Base-by-base conservation (phyloP, 2,113 vertebrate species). In the Saguinus imperator region DNA sequence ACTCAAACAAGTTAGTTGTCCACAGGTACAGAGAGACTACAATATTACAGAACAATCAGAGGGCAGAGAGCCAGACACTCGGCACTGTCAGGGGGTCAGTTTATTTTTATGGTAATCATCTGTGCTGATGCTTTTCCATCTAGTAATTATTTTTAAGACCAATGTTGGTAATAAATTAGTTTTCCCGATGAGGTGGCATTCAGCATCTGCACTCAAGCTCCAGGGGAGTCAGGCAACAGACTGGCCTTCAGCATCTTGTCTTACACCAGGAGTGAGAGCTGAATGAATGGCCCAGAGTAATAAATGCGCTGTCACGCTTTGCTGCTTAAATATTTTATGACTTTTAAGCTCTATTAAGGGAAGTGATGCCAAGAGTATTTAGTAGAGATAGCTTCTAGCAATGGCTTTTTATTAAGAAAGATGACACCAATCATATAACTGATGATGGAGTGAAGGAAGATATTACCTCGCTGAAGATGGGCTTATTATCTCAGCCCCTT, bases 261-360 rank as follows among this genome's bases (percentile, higher is more conserved):
- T 93, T 79, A 91, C 13, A 91, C 18, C 57, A 35, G 45, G 23
- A 76, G 40, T 73, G 32, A 57, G 86, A 75, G 45, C 50, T 86
- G 70, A 93, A 95, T 37, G 52, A 73, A 83, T 68, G 50, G 72
- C 52, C 76, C 40, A n/a, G 23, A 68, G 84, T 91, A 95, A 94
- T 90, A 95, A 91, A 77, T 61, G 86, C 52, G 83, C 89, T 79
- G 87, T 92, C 95, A 79, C 1, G 14, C 84, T 81, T 97, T 95
- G 76, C 94, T 37, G 73, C 96, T 95, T 95, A 94, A 96, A 94
- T 97, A 90, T 97, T 97, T 97, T 90, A 97, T 97, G 96, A 92
- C 94, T 94, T 94, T 87, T 94, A 97, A 94, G 81, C 92, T 95
- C 90, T 92, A 61, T 97, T 95, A 91, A 96, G 97, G 94, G 97